Base-by-base conservation (phyloP, 2,888 invertebrate species). In the Erannis defoliaria region DNA sequence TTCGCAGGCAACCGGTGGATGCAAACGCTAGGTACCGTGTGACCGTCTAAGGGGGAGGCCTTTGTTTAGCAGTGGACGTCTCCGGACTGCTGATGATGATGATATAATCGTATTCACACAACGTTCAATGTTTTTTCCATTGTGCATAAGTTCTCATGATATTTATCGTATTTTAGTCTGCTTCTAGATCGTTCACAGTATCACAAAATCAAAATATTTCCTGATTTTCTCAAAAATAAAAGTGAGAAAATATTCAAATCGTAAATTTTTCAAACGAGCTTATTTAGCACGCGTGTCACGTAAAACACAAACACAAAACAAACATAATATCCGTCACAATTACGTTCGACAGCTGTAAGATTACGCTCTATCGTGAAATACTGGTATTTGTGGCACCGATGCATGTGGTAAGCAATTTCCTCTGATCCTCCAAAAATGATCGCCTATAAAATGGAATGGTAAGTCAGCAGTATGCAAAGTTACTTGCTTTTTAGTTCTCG, bases 381-480 rank as follows among this genome's bases (percentile, higher is more conserved):
- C 80, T 67, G 77, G 75, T 81, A 80, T 80, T 74, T 73, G 68
- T 74, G 72, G 79, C 87, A 80, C 79, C 81, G 71, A 72, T 83
- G 84, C 82, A 82, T 74, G 77, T 68, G 78, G 77, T 82, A 77
- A 80, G 81, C 88, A 89, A 90, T 89, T 85, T 80, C 81, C 78
- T 74, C 74, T 88, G 90, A 90, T 89, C 90, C 91, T 77, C 75
- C 72, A 78, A 86, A 89, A 89, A 87, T 88, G 81, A 86, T 85
- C 83, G 84, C 72, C 84, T 82, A 84, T 86, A 87, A 88, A 85
- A 84, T 48, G 8, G 40, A 29, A 45, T 23, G 1, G 2, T 6
- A 3, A 14, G 16, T 10, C 4, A 14, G 12, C 56, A 62, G 62
- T 56, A 62, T 33, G 48, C 26, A 14, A 35, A 16, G 16, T 16